Base-by-base conservation (phyloP, 53 echinoderm and acorn worm genomes). In the Holothuria scabra region DNA sequence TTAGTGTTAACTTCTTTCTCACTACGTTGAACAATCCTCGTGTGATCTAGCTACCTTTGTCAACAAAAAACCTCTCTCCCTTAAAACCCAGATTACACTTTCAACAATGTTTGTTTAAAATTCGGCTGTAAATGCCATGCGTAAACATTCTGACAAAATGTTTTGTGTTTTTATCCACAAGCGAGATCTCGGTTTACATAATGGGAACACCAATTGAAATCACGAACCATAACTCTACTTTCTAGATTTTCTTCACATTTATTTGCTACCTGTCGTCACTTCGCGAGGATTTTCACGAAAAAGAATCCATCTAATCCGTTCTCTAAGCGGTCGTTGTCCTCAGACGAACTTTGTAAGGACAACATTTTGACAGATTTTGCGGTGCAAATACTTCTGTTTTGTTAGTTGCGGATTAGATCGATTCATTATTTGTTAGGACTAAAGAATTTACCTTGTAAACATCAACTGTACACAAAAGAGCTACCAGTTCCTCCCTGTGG, bases 341-440 rank as follows among this genome's bases (percentile, higher is more conserved):
- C 72, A 46, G 24, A 72, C 72, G 72, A 72, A 72, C 72, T 49
- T n/a, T 26, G 72, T 44, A 72, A 72, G 72, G 72, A 72, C 72
- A 72, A 72, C 72, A 72, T 72, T 72, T 72, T 72, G 72, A 72
- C 72, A 72, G 72, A 72, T 72, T 72, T 72, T 49, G 44, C 72
- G 46, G 34, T 46, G 72, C 72, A 72, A 72, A 72, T 72, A 72
- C 72, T 49, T 72, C 72, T 72, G 72, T 72, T 72, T 44, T 72
- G 72, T 72, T 72, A 72, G 49, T 72, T 41, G 72, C 49, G 48
- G 72, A 72, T 72, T 72, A 72, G 72, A 72, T 72, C 72, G 72
- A 72, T 72, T 49, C 72, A 72, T 72, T 72, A 32, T 46, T 46
- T 46, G 18, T 24, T 12, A 72, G 72, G 72, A 44, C 26, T 11